Base-by-base conservation (phyloP, 2,797 vertebrate species). In the Tinamus major region DNA sequence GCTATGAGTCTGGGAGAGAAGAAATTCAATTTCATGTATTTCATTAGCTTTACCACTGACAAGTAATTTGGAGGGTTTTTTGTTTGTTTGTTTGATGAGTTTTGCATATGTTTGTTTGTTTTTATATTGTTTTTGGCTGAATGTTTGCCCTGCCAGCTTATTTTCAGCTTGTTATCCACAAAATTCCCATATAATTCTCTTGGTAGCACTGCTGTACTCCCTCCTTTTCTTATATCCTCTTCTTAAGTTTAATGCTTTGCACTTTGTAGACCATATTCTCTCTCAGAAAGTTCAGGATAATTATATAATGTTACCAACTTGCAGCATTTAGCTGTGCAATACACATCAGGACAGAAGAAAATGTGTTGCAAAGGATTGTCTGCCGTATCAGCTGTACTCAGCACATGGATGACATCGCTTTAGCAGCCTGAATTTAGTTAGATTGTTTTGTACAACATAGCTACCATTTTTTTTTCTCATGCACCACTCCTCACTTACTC, bases 241-340 rank as follows among this genome's bases (percentile, higher is more conserved):
- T 72, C 55, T 15, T 51, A 46, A 64, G 8, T 16, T 26, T 48
- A 86, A 51, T 7, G 10, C 9, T 90, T 86, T 74, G 18, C 13
- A 33, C 23, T 76, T 91, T 35, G 37, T n/a, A 62, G 7, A 41
- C 19, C 3, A 68, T 13, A 39, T 3, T n/a, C 4, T 39, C 2
- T 13, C 23, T 23, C 37, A 33, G 59, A 62, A 33, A 49, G 2
- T 27, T 14, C 3, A 0, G 2, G 3, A 7, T 3, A 6, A 56
- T 69, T 49, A 17, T 11, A 23, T 3, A 1, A 5, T 44, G 7
- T 51, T 71, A 41, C 13, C 67, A 53, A 75, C 75, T 61, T n/a
- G 48, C 24, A 74, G 27, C 2, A 14, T 75, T 75, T 53, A 39
- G 21, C 53, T 64, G 12, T 72, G 46, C 20, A 58, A 31, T 27